Conservation (phyloP, 2,113 vertebrate species). For the Anguilla rostrata region DNA sequence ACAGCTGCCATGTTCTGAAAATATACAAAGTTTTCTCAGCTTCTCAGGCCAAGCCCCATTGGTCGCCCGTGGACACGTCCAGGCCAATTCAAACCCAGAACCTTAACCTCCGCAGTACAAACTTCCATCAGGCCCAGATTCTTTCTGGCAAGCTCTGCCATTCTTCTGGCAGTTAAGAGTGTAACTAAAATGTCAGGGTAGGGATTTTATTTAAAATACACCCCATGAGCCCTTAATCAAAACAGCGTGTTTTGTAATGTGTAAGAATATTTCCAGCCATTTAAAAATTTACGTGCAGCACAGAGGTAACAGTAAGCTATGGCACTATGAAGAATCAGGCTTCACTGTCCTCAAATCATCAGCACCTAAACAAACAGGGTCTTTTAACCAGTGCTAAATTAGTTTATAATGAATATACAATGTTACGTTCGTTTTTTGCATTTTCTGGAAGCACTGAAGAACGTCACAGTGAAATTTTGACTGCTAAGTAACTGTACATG, state of each 20-base stretch:
- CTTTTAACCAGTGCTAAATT: conserved; percentile 18
- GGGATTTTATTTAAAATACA: conserved; percentile 27
- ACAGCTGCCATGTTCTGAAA: conserved; percentile 56
- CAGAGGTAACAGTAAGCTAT: conserved; percentile 38
- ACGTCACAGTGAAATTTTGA: neutral
- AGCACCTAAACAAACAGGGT: conserved; percentile 45
- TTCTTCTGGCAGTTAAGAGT: conserved; percentile 38
- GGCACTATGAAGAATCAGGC: conserved; percentile 44
- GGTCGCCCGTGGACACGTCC: conserved; percentile 46
- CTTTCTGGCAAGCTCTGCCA: conserved; percentile 25
- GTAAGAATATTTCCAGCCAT: conserved; percentile 36
- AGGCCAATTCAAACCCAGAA: conserved; percentile 57
- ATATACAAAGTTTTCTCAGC: conserved; percentile 54
- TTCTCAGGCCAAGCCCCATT: conserved; percentile 35
- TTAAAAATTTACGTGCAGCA: conserved; percentile 36
- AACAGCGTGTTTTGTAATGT: conserved; percentile 35
- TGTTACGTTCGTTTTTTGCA: neutral
- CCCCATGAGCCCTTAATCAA: conserved; percentile 41
- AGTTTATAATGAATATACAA: neutral
- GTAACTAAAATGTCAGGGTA: conserved; percentile 24
- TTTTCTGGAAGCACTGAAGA: neutral
- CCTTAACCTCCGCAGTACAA: conserved; percentile 49
- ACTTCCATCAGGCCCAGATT: conserved; percentile 57
- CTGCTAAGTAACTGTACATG: neutral
- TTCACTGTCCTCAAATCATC: conserved; percentile 37